phyloP scores from a whole-genome alignment of 2,888 invertebrate species.

The Anarsia innoxiella region DNA sequence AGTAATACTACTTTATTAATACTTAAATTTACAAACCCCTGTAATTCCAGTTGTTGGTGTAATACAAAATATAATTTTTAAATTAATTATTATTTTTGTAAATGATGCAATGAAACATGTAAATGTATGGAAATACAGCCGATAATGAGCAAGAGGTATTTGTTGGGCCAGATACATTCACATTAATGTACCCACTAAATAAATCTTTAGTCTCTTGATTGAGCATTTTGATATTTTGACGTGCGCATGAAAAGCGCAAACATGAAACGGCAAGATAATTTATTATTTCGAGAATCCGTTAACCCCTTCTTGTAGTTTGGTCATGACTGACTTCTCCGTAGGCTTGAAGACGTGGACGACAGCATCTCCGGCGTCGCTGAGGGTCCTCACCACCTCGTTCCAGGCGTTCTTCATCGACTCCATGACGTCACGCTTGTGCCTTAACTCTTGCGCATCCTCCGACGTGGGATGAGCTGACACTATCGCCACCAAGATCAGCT shows the following conservation, averaged over 20 bases:
- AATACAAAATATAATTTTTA: no score
- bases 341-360: constrained; percentile 61
- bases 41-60: constrained; percentile 4
- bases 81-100: no score
- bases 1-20: background rate
- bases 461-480: constrained; percentile 34
- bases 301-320: constrained; percentile 50
- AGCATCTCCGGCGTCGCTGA: constrained; percentile 54
- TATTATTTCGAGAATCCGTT: no score
- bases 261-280: no score
- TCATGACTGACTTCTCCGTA: constrained; percentile 50
- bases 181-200: no score
- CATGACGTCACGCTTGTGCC: constrained; percentile 48
- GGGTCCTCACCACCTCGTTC: constrained; percentile 48
- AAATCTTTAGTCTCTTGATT: no score
- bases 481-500: constrained; percentile 32
- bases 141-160: no score
- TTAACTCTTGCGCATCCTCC: background rate
- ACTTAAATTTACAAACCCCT: constrained; percentile 4
- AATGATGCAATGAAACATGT: no score
- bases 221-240: no score
- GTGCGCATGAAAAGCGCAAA: no score
- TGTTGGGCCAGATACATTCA: no score
- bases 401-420: constrained; percentile 58
- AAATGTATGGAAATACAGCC: no score